Base-by-base conservation (phyloP, 92 coral and sea anemone species). In the Paramuricea clavata region DNA sequence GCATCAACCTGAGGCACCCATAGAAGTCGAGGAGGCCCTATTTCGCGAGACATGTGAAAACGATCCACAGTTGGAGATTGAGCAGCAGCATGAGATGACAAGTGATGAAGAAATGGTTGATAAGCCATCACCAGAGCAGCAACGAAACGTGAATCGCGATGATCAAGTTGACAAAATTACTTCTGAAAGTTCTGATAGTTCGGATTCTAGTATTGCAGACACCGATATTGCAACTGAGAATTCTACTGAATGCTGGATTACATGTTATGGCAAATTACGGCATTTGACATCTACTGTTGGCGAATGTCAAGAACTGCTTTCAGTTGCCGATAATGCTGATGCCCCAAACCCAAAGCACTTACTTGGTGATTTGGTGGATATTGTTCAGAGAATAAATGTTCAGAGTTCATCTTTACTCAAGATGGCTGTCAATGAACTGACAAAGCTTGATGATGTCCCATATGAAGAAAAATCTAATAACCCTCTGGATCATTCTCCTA, bases 281-380 rank as follows among this genome's bases (percentile, higher is more conserved):
- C 34, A 6, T 22, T 22, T 62, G 70, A 6, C 70, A 5, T 6
- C 4, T 26, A 16, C 21, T 22, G 3, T 3, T 62, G 70, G 34
- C 35, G 70, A 62, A 31, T 62, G 70, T 26, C 70, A 62, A 30
- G 70, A 62, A 26, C 36, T 62, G 34, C 34, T 62, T 31, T 62
- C 70, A 62, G 8, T 9, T 62, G 70, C 70, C 6, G 70, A 13
- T 0, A 62, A 62, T 26, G 0, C n/a, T 62, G 35, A 62, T 28
- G 70, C 34, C 39, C 70, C 70, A 26, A 62, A 62, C 36, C 70
- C 34, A 13, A 62, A 62, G 36, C 36, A 62, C 25, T 70, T 70
- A 36, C 52, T 70, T 3, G 77, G 77, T 17, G 21, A 70, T 36
- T 70, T 34, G 49, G 77, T 70, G 21, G 77, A 70, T 70, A 25